Percentiles rank a stretch among this genome's conserved stretches.
Evolutionary conservation across 2,888 invertebrate species (phyloP).

Genomic region (Trissoscelio sp.): DNA sequence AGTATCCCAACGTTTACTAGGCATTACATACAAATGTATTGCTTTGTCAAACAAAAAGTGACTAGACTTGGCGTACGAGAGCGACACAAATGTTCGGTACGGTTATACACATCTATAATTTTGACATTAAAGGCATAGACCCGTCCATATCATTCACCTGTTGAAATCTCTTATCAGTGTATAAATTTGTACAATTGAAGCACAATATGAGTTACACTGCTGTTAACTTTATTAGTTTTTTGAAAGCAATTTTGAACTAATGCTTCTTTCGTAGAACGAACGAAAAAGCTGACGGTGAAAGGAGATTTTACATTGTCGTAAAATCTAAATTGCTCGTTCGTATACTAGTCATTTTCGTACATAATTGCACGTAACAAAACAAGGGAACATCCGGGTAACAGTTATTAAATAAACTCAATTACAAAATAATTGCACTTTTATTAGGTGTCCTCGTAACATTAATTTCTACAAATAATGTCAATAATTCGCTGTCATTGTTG

Average conservation of each 20-base stretch:
- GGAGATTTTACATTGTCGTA: slow-evolving; percentile 75
- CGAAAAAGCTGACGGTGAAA: slow-evolving; percentile 45
- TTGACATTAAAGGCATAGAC: slow-evolving; percentile 9
- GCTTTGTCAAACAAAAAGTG: slow-evolving; percentile 10
- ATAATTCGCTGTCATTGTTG: slow-evolving; percentile 7
- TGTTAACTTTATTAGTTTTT: slow-evolving; percentile 36
- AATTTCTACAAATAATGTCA: slow-evolving; percentile 18
- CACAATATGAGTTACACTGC: too few relatives aligned
- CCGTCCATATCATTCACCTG: too few relatives aligned
- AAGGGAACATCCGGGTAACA: background rate
- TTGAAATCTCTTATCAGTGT: too few relatives aligned
- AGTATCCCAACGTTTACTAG: slow-evolving; percentile 74
- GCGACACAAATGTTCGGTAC: slow-evolving; percentile 3
- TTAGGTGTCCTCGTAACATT: slow-evolving; percentile 24
- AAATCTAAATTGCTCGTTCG: slow-evolving; percentile 79
- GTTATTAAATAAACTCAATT: slow-evolving; percentile 23
- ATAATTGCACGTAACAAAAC: slow-evolving; percentile 23
- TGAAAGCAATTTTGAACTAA: slow-evolving; percentile 30
- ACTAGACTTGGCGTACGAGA: slow-evolving; percentile 41
- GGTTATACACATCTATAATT: background rate
- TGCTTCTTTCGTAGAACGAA: slow-evolving; percentile 17
- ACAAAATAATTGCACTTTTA: slow-evolving; percentile 41
- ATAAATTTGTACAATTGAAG: background rate
- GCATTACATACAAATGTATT: slow-evolving; percentile 28
- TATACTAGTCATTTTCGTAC: slow-evolving; percentile 35